phyloP scores from a whole-genome alignment of 1,140 invertebrate genomes.

The Dolichoris vasculosae region DNA sequence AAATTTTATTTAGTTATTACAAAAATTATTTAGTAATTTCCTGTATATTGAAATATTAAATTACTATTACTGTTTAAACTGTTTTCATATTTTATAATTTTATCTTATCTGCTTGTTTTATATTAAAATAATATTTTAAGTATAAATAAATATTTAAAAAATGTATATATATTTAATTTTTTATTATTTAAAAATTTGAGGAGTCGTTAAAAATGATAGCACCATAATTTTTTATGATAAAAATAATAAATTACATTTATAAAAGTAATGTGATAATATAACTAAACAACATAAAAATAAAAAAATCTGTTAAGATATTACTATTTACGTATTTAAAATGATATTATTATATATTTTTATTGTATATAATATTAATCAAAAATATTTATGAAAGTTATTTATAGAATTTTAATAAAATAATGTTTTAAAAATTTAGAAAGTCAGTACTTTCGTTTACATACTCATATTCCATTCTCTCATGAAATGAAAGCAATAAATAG shows the following conservation, averaged over 20 bases:
- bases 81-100: too few species aligned
- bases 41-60: neutral
- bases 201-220: neutral
- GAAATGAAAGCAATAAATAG: neutral
- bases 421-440: neutral
- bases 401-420: neutral
- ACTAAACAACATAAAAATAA: neutral
- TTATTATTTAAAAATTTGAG: neutral
- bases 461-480: neutral
- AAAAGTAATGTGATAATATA: neutral
- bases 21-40: neutral
- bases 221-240: neutral
- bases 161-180: too few species aligned
- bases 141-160: too few species aligned
- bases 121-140: too few species aligned
- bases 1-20: neutral
- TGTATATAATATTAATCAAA: neutral
- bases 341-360: neutral
- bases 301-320: neutral
- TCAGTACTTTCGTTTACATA: neutral
- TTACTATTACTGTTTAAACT: too few species aligned
- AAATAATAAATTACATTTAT: neutral
- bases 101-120: too few species aligned
- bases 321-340: neutral
- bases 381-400: too few species aligned